These are phyloP conservation scores for Melanargia galathea DNA, from an alignment of 2,888 invertebrate genomes.

Conservation along the genomic window DNA sequence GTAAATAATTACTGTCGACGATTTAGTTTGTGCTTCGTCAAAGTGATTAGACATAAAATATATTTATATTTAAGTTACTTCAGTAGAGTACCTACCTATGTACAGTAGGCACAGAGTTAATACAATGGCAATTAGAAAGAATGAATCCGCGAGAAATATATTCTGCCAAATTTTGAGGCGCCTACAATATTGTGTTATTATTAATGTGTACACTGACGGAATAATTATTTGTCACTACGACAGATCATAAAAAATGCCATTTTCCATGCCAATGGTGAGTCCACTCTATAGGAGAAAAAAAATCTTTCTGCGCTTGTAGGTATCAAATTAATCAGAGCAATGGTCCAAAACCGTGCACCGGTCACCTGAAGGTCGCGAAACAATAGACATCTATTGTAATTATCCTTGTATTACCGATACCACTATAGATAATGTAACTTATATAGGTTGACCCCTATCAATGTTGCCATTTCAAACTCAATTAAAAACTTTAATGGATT, in stretches of 20 bases:
- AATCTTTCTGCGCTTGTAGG: too few species aligned
- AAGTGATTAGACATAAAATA: background rate
- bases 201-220: too few species aligned
- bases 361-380: slow-evolving; percentile 73
- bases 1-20: background rate
- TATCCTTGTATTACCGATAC: slow-evolving; percentile 75
- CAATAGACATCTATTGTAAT: slow-evolving; percentile 81
- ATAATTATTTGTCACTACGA: too few species aligned
- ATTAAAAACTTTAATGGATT: slow-evolving; percentile 21
- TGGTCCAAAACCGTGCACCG: slow-evolving; percentile 77
- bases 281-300: too few species aligned
- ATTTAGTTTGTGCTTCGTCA: background rate
- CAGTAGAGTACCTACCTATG: too few species aligned
- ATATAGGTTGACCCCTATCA: slow-evolving; percentile 41
- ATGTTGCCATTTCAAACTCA: slow-evolving; percentile 24
- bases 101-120: too few species aligned
- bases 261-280: too few species aligned
- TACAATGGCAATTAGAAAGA: too few species aligned
- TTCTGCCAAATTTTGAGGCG: too few species aligned
- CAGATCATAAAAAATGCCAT: too few species aligned
- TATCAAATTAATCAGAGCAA: slow-evolving; percentile 45
- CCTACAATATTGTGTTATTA: too few species aligned
- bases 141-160: too few species aligned
- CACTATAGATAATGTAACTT: slow-evolving; percentile 51
- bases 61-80: background rate